Base-by-base conservation (phyloP, 1,140 invertebrate genomes). In the Berghia stephanieae region DNA sequence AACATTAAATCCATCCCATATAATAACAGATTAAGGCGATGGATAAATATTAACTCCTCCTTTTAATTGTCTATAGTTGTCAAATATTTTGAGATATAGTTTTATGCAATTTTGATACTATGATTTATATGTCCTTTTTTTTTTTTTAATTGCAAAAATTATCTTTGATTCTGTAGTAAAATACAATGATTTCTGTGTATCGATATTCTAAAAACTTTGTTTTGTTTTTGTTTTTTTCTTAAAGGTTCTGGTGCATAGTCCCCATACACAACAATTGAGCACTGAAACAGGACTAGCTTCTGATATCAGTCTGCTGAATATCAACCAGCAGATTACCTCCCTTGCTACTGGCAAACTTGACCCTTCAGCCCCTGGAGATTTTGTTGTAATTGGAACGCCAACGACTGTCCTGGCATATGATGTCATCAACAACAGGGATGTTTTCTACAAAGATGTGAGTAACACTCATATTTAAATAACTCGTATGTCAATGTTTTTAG, bases 351-450 rank as follows among this genome's bases (percentile, higher is more conserved):
- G 95, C 10, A 89, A 88, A 31, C 86, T 96, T 18, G 90, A 92
- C 71, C 81, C 83, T 44, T 80, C 80, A 57, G 67, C 73, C 6
- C 90, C 91, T 38, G 92, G 94, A 79, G 96, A 97, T 86, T 90
- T 95, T 80, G 90, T 98, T 6, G 90, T 95, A 60, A 93, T 96
- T 46, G 96, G 96, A 46, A 97, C 95, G 34, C 91, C 93, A 24
- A 95, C 94, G 0, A 95, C 95, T 87, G 89, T 98, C n/a, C 90
- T 97, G 75, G 96, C 93, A 0, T 98, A 97, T 89, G 94, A 97
- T 90, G 93, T 98, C 21, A 93, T 96, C 83, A 95, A 96, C 78
- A 98, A 98, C 89, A 92, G 92, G 24, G 96, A 98, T 90, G 86
- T 97, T 2, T 98, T 98, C 89, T 97, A 95, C 86, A 96, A 95